Evolutionary conservation across 1,140 invertebrate genomes (phyloP).

Genomic region (Physella acuta): DNA sequence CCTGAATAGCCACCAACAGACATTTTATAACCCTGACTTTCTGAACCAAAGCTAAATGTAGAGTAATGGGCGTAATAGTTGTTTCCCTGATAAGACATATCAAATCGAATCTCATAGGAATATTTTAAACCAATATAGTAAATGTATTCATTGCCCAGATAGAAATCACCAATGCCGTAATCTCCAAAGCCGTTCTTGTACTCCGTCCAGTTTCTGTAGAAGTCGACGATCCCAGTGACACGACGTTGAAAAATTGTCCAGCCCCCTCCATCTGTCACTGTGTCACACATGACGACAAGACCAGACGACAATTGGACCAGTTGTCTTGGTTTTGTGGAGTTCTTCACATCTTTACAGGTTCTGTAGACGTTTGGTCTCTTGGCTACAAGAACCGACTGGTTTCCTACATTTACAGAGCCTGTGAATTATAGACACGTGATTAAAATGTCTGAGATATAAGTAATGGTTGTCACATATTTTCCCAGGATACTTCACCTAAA

Average conservation of each 20-base stretch:
- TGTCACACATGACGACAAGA: neutral
- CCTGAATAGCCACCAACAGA: neutral
- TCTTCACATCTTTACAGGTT: no score
- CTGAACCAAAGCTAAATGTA: neutral
- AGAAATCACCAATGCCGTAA: slow-evolving; percentile 64
- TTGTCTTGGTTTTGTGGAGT: neutral
- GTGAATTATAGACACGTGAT: no score
- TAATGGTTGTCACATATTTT: no score
- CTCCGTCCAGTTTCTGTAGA: slow-evolving; percentile 87
- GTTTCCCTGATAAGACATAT: neutral
- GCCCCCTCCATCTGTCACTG: slow-evolving; percentile 1
- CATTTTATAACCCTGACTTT: neutral
- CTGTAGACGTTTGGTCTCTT: no score
- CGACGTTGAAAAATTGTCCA: slow-evolving; percentile 69
- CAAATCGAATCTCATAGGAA: slow-evolving; percentile 1
- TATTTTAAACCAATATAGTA: neutral
- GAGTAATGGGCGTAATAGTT: neutral
- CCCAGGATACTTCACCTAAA: no score
- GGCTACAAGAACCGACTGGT: no score
- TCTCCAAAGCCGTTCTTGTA: slow-evolving; percentile 94
- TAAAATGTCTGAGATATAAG: no score
- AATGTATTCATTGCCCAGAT: slow-evolving; percentile 48
- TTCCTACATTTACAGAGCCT: no score
- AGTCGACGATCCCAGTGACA: slow-evolving; percentile 75
- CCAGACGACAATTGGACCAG: neutral